phyloP scores from a whole-genome alignment of 2,113 vertebrate species.

The Poicephalus meyeri region DNA sequence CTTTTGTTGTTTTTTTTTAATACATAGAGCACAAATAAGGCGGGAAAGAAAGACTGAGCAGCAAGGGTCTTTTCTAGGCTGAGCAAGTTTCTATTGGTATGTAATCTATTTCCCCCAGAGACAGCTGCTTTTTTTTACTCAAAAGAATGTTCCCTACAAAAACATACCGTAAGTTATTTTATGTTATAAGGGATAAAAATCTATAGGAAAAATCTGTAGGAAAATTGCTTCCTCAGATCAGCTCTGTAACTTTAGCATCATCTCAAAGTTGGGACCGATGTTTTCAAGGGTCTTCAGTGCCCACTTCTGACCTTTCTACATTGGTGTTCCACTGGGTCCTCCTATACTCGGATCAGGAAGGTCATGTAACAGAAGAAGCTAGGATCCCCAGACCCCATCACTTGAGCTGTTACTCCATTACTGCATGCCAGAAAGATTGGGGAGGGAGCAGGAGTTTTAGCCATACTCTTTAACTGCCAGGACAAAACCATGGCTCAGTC shows the following conservation, averaged over 20 bases:
- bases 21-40: neutral
- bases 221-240: neutral
- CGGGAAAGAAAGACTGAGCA: neutral
- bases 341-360: neutral
- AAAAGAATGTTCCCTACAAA: neutral
- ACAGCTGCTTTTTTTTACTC: neutral
- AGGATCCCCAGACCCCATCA: accelerated
- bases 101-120: neutral
- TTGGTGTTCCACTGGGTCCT: neutral
- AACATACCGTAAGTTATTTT: neutral
- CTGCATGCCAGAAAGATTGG: neutral
- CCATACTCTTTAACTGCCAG: neutral
- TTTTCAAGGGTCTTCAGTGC: neutral
- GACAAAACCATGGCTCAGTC: neutral
- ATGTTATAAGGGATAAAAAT: neutral
- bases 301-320: neutral
- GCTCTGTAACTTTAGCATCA: neutral
- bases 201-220: neutral
- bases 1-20: neutral
- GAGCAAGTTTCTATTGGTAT: neutral
- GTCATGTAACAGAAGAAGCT: neutral
- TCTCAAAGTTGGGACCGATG: neutral
- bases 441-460: neutral
- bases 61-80: neutral
- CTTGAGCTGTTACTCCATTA: neutral